A percentile compares a stretch with the other conserved stretches of the same genome.
phyloP scores from a whole-genome alignment of 2,797 vertebrate species.

The Notoglanidium macrostoma region DNA sequence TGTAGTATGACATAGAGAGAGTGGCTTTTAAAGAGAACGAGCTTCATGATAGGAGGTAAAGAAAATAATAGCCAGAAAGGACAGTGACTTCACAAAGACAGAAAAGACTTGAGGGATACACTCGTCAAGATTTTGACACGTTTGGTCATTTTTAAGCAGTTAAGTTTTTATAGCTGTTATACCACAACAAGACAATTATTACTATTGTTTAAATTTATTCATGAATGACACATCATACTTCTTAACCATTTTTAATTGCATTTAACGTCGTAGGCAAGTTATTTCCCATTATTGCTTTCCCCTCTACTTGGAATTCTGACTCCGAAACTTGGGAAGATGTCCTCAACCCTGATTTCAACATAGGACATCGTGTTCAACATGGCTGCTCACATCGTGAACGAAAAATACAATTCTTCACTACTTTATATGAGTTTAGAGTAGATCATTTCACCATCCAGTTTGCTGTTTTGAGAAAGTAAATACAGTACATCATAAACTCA shows the following conservation, averaged over 20 bases:
- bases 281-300: not conserved
- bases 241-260: not conserved
- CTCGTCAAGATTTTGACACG: not conserved
- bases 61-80: not conserved
- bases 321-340: not conserved
- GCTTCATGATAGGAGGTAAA: not conserved
- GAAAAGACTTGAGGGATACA: not conserved
- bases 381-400: not conserved
- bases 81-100: not conserved
- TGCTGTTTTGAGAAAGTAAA: too few relatives aligned
- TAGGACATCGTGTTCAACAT: not conserved
- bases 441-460: too few relatives aligned
- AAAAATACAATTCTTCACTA: too few relatives aligned
- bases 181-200: too few relatives aligned
- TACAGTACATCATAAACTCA: too few relatives aligned
- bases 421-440: too few relatives aligned
- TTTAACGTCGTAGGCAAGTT: not conserved
- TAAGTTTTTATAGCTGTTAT: too few relatives aligned
- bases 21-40: not conserved
- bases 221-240: not conserved
- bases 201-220: not conserved
- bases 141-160: not conserved
- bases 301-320: not conserved
- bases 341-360: not conserved
- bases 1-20: not conserved